Evolutionary conservation across 1,140 invertebrate species (phyloP).

Genomic region (Monomorium pharaonis): DNA sequence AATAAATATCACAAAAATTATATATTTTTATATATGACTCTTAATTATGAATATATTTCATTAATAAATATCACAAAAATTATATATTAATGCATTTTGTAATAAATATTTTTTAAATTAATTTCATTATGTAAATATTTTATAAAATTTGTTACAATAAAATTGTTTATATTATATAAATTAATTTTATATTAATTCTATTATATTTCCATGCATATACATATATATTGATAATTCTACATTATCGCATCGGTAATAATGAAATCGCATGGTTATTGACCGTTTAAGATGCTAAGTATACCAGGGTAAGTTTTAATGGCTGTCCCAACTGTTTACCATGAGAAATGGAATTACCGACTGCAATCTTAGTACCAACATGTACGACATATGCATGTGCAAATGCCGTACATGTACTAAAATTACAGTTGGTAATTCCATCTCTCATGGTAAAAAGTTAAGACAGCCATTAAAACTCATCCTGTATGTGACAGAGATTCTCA

Average conservation of each 20-base stretch:
- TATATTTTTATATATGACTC: background rate
- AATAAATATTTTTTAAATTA: conserved; percentile 9
- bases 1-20: background rate
- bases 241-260: background rate
- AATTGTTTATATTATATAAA: background rate
- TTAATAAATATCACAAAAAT: background rate
- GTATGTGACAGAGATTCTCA: too few species aligned
- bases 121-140: background rate
- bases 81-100: background rate
- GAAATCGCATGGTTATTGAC: background rate
- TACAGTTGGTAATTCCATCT: too few species aligned
- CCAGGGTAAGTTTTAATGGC: too few species aligned
- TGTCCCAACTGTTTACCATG: too few species aligned
- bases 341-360: too few species aligned
- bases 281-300: too few species aligned
- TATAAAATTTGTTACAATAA: background rate
- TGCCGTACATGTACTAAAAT: too few species aligned
- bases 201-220: background rate
- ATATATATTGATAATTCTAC: background rate
- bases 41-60: background rate
- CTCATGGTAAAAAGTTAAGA: too few species aligned
- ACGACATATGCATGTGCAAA: too few species aligned
- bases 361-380: too few species aligned
- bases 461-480: too few species aligned
- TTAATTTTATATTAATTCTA: background rate